Percentiles rank a stretch among this genome's conserved stretches.
phyloP scores from a whole-genome alignment of 2,797 vertebrate genomes.

The Enteromius unitaeniatus region DNA sequence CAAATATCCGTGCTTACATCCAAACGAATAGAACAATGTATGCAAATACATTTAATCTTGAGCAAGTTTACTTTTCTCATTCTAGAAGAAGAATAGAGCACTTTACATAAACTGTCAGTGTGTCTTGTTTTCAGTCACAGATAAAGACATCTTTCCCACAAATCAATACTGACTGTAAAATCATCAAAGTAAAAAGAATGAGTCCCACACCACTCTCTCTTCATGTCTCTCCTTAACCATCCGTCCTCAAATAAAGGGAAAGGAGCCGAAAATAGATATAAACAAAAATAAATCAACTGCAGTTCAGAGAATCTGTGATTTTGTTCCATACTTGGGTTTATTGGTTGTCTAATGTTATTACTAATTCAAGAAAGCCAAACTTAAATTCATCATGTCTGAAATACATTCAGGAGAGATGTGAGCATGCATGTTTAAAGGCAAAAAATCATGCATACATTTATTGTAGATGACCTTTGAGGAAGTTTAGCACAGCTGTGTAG shows the following conservation, averaged over 20 bases:
- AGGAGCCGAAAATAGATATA: neutral
- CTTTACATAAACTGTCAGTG: neutral
- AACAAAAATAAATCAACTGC: neutral
- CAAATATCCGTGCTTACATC: neutral
- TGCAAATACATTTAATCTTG: neutral
- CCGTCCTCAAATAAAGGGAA: too few relatives aligned
- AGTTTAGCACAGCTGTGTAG: neutral
- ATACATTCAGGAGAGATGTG: too few relatives aligned
- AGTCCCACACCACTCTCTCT: neutral
- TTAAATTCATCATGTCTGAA: neutral
- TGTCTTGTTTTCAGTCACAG: neutral
- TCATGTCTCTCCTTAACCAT: neutral
- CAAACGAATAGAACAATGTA: neutral
- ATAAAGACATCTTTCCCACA: neutral
- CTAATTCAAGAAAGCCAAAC: neutral
- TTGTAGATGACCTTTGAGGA: neutral
- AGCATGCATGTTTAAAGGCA: too few relatives aligned
- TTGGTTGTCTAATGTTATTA: neutral
- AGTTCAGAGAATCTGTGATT: neutral
- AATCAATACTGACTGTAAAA: neutral
- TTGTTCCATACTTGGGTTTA: neutral
- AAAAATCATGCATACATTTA: too few relatives aligned
- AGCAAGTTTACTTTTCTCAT: neutral
- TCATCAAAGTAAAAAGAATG: neutral
- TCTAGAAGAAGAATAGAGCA: neutral